Evolutionary conservation across 2,797 vertebrate genomes (phyloP).

Genomic region (Phataginus tricuspis): DNA sequence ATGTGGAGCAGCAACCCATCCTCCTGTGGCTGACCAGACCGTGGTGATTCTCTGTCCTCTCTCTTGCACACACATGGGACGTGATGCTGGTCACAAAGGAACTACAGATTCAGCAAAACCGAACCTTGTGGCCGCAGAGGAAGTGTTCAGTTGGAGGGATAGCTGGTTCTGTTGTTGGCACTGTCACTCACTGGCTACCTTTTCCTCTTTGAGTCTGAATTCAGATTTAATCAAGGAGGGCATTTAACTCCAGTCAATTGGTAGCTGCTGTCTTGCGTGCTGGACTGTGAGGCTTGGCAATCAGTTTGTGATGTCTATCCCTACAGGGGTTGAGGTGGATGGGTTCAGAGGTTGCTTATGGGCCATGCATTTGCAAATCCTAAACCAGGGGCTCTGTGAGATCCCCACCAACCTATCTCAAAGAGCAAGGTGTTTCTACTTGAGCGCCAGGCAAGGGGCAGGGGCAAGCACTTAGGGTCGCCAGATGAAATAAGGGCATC

Average conservation of each 20-base stretch:
- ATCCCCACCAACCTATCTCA: background rate
- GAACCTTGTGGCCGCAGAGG: background rate
- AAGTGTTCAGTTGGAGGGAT: background rate
- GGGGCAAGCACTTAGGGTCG: background rate
- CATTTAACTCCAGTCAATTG: background rate
- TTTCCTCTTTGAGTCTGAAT: background rate
- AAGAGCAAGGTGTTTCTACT: background rate
- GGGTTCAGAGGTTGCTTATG: background rate
- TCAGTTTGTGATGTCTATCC: background rate
- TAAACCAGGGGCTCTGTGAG: background rate
- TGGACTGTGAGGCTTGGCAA: background rate
- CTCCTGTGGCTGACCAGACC: too few relatives aligned
- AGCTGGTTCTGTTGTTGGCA: background rate
- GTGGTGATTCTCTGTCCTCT: background rate
- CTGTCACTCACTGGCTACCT: background rate
- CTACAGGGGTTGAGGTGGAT: rapidly evolving
- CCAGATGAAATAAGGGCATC: background rate
- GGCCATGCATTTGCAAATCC: background rate
- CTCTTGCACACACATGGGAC: background rate
- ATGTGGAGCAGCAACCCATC: rapidly evolving
- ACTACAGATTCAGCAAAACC: too few relatives aligned
- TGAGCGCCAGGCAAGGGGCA: background rate
- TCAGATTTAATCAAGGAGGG: background rate
- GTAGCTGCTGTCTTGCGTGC: background rate
- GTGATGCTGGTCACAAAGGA: background rate